Evolutionary conservation across 2,113 vertebrate genomes (phyloP).

Genomic region (Lethenteron reissneri): DNA sequence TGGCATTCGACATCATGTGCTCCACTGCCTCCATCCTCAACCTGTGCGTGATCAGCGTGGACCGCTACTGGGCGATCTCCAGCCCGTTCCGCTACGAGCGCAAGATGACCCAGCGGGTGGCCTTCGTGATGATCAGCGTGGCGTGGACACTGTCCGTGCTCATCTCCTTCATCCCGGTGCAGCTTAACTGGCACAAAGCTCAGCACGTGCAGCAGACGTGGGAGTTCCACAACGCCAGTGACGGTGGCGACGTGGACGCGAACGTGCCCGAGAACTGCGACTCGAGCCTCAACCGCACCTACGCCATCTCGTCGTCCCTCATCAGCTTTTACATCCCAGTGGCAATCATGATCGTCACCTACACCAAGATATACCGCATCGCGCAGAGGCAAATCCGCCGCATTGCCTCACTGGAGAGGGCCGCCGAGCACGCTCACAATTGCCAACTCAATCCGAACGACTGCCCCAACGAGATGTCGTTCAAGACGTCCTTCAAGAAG

Average conservation of each 20-base stretch:
- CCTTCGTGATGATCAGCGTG: slow-evolving; percentile 50
- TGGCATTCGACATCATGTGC: slow-evolving; percentile 94
- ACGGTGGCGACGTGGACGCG: background rate
- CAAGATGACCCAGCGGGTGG: slow-evolving; percentile 63
- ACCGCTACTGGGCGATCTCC: slow-evolving; percentile 84
- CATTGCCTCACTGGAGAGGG: slow-evolving; percentile 36
- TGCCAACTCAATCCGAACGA: slow-evolving; percentile 14
- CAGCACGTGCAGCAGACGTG: background rate
- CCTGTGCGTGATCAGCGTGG: slow-evolving; percentile 73
- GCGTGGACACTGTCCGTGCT: slow-evolving; percentile 67
- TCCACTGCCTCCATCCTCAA: slow-evolving; percentile 88
- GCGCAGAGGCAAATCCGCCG: slow-evolving; percentile 41
- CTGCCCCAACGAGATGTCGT: slow-evolving; percentile 23
- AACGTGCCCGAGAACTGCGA: slow-evolving; percentile 20
- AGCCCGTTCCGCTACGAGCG: slow-evolving; percentile 77
- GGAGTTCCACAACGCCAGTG: background rate
- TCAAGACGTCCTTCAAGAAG: slow-evolving; percentile 35
- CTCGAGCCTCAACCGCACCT: slow-evolving; percentile 33
- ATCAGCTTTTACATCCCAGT: slow-evolving; percentile 36
- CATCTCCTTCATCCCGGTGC: slow-evolving; percentile 83
- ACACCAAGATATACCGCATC: slow-evolving; percentile 39
- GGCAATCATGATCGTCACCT: slow-evolving; percentile 41
- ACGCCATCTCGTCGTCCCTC: slow-evolving; percentile 32
- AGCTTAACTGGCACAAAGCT: slow-evolving; percentile 71
- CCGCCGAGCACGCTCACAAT: slow-evolving; percentile 21